Conservation (phyloP, 2,888 invertebrate genomes). For the Hydroisotoma schaefferi region DNA sequence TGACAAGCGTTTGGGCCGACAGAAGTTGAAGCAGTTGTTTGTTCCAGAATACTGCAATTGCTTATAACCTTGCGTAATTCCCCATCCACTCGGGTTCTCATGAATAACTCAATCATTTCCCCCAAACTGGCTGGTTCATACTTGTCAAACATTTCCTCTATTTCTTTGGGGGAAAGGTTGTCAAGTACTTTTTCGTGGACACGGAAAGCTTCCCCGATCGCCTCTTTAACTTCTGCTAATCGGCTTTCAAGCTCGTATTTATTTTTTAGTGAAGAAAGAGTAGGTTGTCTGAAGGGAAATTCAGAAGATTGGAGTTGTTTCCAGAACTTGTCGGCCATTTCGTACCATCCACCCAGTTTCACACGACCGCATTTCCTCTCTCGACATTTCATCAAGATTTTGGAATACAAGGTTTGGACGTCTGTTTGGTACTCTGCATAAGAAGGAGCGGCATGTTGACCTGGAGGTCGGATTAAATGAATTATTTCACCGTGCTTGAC, state of each 20-base stretch:
- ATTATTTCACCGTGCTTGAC: constrained; percentile 11
- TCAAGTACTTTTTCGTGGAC: constrained; percentile 8
- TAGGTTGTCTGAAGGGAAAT: not conserved
- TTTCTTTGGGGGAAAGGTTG: not conserved
- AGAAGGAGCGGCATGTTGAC: not conserved
- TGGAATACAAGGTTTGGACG: constrained; percentile 5
- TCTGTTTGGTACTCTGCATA: not conserved
- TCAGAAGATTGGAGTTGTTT: constrained; percentile 2
- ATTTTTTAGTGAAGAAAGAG: not conserved
- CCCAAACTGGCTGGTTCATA: too few relatives aligned
- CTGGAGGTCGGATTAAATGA: not conserved
- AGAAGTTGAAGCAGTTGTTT: too few relatives aligned
- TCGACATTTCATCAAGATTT: not conserved
- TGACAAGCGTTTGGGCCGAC: constrained; percentile 1
- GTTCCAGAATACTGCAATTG: too few relatives aligned
- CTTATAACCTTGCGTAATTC: not conserved
- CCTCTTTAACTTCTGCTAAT: not conserved
- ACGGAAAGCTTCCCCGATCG: constrained; percentile 12
- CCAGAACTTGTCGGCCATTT: not conserved
- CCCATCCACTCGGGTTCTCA: too few relatives aligned
- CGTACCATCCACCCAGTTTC: constrained; percentile 12
- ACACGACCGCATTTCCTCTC: constrained; percentile 1
- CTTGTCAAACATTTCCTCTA: too few relatives aligned
- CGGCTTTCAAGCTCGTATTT: constrained; percentile 1
- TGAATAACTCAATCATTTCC: too few relatives aligned